Evolutionary conservation across 1,140 invertebrate genomes (phyloP).

Genomic region (Maconellicoccus hirsutus): DNA sequence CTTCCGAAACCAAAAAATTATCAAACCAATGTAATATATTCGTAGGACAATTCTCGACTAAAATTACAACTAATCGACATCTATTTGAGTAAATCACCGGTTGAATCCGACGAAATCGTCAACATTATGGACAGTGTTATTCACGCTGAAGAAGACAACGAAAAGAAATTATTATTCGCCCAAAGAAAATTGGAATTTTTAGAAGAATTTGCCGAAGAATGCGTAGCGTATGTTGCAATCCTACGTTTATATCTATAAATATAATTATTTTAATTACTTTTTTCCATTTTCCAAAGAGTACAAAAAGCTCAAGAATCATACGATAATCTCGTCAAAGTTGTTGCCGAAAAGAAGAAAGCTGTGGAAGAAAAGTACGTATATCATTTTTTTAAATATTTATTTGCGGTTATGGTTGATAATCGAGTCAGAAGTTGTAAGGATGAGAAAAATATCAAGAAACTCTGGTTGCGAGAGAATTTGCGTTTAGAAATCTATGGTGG

Average conservation of each 20-base stretch:
- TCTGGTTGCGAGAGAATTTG: no score
- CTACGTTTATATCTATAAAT: neutral
- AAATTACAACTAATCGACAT: conserved; percentile 85
- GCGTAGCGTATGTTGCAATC: neutral
- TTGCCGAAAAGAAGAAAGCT: conserved; percentile 9
- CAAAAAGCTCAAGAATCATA: conserved; percentile 6
- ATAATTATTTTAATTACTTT: neutral
- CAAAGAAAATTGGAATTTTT: conserved; percentile 81
- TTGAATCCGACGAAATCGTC: conserved; percentile 55
- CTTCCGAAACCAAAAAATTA: neutral
- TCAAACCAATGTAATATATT: conserved; percentile 18
- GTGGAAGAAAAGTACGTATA: conserved; percentile 11
- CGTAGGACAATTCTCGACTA: conserved; percentile 55
- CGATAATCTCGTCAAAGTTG: neutral
- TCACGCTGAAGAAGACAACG: conserved; percentile 53
- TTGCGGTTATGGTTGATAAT: no score
- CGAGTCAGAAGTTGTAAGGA: no score
- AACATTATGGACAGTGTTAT: conserved; percentile 61
- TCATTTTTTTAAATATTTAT: no score
- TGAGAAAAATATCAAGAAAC: no score
- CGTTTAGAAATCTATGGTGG: no score
- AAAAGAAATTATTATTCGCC: conserved; percentile 76
- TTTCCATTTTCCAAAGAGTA: neutral
- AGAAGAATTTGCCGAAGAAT: conserved; percentile 56
- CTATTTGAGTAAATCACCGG: conserved; percentile 58